A percentile compares a stretch with the other conserved stretches of the same genome.
Conservation (phyloP, 2,888 invertebrate genomes). For the Lycia hirtaria region DNA sequence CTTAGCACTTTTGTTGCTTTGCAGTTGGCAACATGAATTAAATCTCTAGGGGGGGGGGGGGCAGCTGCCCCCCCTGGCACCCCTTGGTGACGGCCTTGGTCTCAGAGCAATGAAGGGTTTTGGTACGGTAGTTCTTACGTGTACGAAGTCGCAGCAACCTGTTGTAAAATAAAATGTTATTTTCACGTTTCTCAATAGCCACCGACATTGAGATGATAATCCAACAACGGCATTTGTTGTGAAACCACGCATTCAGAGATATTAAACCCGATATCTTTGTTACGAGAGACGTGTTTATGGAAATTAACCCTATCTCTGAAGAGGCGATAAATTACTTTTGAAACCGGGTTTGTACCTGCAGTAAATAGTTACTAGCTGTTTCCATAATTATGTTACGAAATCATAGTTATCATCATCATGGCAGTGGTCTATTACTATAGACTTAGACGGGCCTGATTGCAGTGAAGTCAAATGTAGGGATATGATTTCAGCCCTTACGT, state of each 20-base stretch:
- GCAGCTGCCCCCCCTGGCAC: too few species aligned
- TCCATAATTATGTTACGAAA: conserved; percentile 1
- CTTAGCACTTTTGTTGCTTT: too few species aligned
- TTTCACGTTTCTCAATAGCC: neutral
- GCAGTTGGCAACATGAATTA: too few species aligned
- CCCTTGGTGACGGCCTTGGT: too few species aligned
- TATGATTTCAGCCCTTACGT: too few species aligned
- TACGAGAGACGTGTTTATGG: conserved; percentile 16
- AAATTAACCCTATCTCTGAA: conserved; percentile 11
- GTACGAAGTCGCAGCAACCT: too few species aligned
- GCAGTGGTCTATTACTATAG: neutral
- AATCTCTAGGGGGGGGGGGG: too few species aligned
- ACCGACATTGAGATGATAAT: neutral
- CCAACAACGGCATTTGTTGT: conserved; percentile 11
- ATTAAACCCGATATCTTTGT: conserved; percentile 14
- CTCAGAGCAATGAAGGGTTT: too few species aligned
- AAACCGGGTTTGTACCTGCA: neutral
- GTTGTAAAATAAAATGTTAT: neutral
- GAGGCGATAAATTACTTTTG: conserved; percentile 13
- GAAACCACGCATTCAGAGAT: conserved; percentile 15
- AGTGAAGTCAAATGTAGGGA: too few species aligned
- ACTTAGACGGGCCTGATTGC: too few species aligned
- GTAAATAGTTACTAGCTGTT: neutral
- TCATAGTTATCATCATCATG: conserved; percentile 1
- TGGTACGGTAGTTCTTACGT: too few species aligned